Conservation (phyloP, 2,113 vertebrate species). For the Montifringilla adamsi region DNA sequence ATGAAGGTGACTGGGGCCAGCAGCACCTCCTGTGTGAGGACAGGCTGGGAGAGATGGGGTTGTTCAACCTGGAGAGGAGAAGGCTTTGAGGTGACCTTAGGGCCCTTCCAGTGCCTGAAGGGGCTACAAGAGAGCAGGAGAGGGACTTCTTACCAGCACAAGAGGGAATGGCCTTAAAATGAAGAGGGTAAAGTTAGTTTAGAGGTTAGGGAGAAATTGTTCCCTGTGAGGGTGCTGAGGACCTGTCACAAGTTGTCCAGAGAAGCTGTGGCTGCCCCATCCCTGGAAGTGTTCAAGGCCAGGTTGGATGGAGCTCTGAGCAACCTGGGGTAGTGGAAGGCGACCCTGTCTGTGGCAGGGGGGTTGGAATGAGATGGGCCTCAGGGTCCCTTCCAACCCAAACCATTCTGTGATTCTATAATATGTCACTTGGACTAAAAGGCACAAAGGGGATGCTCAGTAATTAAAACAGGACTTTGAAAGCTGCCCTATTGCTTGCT, state of each 20-base stretch:
- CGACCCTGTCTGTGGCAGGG: accelerated
- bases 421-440: background rate
- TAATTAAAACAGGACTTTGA: background rate
- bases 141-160: background rate
- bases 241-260: accelerated
- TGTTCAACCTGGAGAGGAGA: background rate
- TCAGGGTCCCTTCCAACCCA: background rate
- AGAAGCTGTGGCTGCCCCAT: background rate
- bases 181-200: background rate
- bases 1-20: accelerated
- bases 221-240: background rate
- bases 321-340: background rate
- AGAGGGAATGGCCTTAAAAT: background rate
- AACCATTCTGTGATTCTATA: background rate
- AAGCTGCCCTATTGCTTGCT: background rate
- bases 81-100: background rate
- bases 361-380: background rate
- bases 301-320: accelerated
- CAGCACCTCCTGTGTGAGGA: accelerated
- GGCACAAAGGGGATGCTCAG: background rate
- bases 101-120: background rate
- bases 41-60: background rate
- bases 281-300: background rate
- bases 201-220: background rate
- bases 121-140: background rate